Conservation (phyloP, 2,888 invertebrate species). For the Saturnia japonica region DNA sequence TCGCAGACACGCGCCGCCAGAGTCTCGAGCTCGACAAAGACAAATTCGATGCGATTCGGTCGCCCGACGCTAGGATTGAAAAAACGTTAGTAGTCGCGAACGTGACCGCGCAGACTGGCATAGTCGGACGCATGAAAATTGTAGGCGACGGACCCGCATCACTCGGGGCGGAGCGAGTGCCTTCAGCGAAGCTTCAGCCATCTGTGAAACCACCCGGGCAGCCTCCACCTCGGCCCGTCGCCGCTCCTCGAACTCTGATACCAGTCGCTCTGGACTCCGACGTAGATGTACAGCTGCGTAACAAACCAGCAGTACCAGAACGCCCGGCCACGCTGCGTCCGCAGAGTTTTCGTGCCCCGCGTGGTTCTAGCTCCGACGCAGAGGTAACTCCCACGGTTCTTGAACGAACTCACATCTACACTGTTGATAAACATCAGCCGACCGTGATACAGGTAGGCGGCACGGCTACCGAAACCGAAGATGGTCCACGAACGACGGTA, state of each 20-base stretch:
- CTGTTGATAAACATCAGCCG: conserved; percentile 88
- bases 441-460: conserved; percentile 84
- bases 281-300: conserved; percentile 78
- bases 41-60: conserved; percentile 51
- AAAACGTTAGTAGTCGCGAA: conserved; percentile 62
- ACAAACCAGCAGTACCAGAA: conserved; percentile 91
- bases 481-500: conserved; percentile 58
- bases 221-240: conserved; percentile 76
- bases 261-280: conserved; percentile 49
- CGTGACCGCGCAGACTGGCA: conserved; percentile 71
- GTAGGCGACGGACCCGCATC: conserved; percentile 67
- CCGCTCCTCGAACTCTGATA: conserved; percentile 70
- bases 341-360: conserved; percentile 76
- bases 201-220: conserved; percentile 75
- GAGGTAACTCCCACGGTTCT: conserved; percentile 73
- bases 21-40: conserved; percentile 81
- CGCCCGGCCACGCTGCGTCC: conserved; percentile 87
- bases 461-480: conserved; percentile 42
- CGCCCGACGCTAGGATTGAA: conserved; percentile 48
- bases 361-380: conserved; percentile 53
- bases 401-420: conserved; percentile 87
- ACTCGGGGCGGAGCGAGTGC: conserved; percentile 41
- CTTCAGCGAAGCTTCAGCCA: conserved; percentile 40
- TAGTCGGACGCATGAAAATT: conserved; percentile 71
- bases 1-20: conserved; percentile 73